Conservation (phyloP, 2,797 vertebrate genomes). For the Pangasius macronema region DNA sequence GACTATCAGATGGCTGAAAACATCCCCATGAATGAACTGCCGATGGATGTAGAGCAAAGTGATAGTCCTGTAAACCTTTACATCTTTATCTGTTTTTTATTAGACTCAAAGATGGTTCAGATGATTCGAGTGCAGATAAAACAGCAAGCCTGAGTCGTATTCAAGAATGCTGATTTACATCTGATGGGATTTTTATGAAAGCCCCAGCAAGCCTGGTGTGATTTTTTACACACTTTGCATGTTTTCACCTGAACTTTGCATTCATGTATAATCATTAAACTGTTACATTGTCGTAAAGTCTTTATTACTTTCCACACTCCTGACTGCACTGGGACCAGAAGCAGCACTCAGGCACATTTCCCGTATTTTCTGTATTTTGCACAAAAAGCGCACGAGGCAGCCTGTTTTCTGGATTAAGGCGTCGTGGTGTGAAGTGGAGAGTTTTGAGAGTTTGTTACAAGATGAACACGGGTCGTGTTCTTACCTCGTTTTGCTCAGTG, state of each 20-base stretch:
- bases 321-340: neutral
- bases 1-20: neutral
- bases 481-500: neutral
- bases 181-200: neutral
- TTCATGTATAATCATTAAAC: neutral
- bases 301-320: too few relatives aligned
- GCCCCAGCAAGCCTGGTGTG: neutral
- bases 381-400: neutral
- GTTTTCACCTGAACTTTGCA: neutral
- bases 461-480: neutral
- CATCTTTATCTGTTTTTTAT: neutral
- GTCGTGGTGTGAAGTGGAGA: neutral
- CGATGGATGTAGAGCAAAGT: neutral
- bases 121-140: neutral
- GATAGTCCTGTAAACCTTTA: neutral
- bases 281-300: neutral
- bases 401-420: neutral
- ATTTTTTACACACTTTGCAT: neutral
- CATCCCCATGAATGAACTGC: constrained; percentile 1
- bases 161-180: neutral
- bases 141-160: neutral
- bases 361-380: too few relatives aligned
- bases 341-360: neutral
- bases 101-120: neutral
- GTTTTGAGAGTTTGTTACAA: neutral